These are phyloP conservation scores for Herminia tarsipennalis DNA, from an alignment of 2,888 invertebrate species.

Conservation along the genomic window DNA sequence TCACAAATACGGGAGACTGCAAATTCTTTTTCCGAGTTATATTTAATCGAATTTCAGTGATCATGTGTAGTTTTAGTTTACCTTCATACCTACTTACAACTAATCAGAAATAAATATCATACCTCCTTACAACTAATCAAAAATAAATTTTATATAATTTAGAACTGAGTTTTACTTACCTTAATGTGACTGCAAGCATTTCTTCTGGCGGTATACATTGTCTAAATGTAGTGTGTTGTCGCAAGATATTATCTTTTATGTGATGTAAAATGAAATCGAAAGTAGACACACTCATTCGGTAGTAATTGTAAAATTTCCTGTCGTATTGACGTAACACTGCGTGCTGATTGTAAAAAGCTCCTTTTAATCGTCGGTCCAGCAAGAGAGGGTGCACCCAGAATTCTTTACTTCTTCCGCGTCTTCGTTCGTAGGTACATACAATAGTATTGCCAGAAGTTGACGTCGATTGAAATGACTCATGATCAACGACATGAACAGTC, in stretches of 20 bases:
- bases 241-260: conserved; percentile 9
- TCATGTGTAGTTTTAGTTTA: too few species aligned
- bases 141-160: too few species aligned
- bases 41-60: too few species aligned
- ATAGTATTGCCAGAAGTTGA: conserved; percentile 15
- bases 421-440: conserved; percentile 18
- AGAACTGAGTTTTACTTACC: background rate
- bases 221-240: conserved; percentile 14
- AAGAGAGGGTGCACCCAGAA: conserved; percentile 10
- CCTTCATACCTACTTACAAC: too few species aligned
- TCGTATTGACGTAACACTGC: conserved; percentile 12
- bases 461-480: conserved; percentile 16
- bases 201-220: conserved; percentile 5
- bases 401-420: conserved; percentile 11
- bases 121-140: too few species aligned
- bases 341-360: conserved; percentile 16
- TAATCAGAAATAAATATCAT: too few species aligned
- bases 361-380: conserved; percentile 14
- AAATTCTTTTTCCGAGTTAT: too few species aligned
- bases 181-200: background rate
- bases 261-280: conserved; percentile 17
- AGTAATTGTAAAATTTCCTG: conserved; percentile 12
- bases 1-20: too few species aligned
- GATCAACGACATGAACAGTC: too few species aligned
- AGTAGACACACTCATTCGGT: conserved; percentile 14